A percentile compares a stretch with the other conserved stretches of the same genome.
phyloP scores from a whole-genome alignment of 1,140 invertebrate genomes.

The Philotrypesis tridentata region DNA sequence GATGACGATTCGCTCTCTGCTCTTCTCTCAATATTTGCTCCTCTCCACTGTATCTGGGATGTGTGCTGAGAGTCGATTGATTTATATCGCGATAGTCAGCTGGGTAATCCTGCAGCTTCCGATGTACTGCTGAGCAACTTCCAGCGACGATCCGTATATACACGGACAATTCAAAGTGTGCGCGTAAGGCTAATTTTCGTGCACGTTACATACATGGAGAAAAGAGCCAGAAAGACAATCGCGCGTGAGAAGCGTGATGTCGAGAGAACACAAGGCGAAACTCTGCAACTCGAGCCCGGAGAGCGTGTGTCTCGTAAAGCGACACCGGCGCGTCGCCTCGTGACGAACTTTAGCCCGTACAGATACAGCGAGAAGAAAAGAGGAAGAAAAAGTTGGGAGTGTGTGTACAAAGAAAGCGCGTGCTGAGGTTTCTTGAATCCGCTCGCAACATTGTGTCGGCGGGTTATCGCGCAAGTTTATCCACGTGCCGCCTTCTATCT shows the following conservation, averaged over 20 bases:
- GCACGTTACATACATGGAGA: too few species aligned
- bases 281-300: too few species aligned
- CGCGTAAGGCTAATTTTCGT: too few species aligned
- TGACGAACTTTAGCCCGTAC: background rate
- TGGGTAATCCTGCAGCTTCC: background rate
- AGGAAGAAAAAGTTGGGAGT: background rate
- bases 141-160: too few species aligned
- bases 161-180: too few species aligned
- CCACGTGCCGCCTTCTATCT: slow-evolving; percentile 16
- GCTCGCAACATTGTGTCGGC: background rate
- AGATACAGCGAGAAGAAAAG: too few species aligned
- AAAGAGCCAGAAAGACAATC: too few species aligned
- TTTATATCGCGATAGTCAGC: background rate
- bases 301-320: too few species aligned
- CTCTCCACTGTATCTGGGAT: background rate
- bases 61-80: background rate
- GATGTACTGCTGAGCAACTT: too few species aligned
- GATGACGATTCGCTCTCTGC: too few species aligned
- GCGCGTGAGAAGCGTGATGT: too few species aligned
- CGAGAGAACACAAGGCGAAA: too few species aligned
- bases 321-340: background rate
- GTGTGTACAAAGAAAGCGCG: background rate
- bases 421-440: background rate
- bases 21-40: background rate
- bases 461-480: slow-evolving; percentile 6